Evolutionary conservation across 2,888 invertebrate species (phyloP), one percentile per base, ranked within the genome.

Genomic region (Metopia argyrocephala): DNA sequence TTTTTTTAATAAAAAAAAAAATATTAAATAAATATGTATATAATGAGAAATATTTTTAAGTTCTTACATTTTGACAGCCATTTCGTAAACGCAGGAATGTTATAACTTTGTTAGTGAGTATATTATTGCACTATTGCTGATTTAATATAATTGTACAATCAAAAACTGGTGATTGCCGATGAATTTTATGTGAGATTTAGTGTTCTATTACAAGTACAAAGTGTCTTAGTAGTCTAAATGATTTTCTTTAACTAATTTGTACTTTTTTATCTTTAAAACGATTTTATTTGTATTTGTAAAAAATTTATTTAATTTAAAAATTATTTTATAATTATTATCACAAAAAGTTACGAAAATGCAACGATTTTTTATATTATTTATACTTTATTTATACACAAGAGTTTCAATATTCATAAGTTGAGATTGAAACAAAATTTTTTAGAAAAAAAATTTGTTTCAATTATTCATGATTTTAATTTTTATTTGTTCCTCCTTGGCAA

Each of bases 51-150:
- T n/a, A n/a, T n/a, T n/a, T n/a, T n/a, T n/a, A n/a, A n/a, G 38
- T 79, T 82, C 85, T 85, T 85, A 85, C 85, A 85, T 85, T 85
- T 83, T 83, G 80, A 83, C 83, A 83, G 84, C 83, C 84, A 85
- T 85, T 80, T 84, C 80, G 78, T 75, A 73, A 75, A 69, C 82
- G 83, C 83, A 83, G 84, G 84, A 83, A 84, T 85, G 83, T 83
- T 59, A 73, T 48, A 45, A 20, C 31, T 75, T 64, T 61, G 9
- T 48, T 50, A 66, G 54, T 46, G 74, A 65, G 45, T 69, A 61
- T 56, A 70, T 59, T 82, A 79, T 78, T 76, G 78, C 82, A 78
- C 78, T 76, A 45, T 62, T 45, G 9, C 69, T 46, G 66, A 75
- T 62, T 64, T 69, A 73, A 57, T 25, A 62, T 74, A 69, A 81